Percentiles rank a stretch among this genome's conserved stretches.
phyloP scores from a whole-genome alignment of 2,113 vertebrate species.

The Lampris megalopsis region DNA sequence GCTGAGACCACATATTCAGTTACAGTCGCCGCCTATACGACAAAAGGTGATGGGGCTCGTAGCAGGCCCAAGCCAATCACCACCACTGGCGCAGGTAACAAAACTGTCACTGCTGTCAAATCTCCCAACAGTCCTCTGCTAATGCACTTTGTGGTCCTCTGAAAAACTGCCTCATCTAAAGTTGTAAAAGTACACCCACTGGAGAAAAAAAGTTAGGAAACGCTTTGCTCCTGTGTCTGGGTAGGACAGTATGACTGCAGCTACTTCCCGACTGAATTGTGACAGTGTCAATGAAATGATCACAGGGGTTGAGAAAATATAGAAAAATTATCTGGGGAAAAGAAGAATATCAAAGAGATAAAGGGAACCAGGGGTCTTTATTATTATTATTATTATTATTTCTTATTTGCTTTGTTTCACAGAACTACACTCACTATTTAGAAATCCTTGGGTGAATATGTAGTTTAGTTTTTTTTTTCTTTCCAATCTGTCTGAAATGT shows the following conservation, averaged over 20 bases:
- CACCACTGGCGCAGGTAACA: conserved; percentile 96
- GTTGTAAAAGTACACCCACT: conserved; percentile 24
- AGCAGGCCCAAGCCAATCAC: conserved; percentile 96
- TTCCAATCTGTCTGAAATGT: conserved; percentile 15
- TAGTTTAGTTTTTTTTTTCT: conserved; percentile 27
- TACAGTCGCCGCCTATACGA: conserved; percentile 96
- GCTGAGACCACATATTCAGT: conserved; percentile 97
- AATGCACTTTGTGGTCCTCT: background rate
- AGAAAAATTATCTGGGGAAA: conserved; percentile 37
- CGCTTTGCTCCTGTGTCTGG: conserved; percentile 16
- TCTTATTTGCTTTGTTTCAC: background rate
- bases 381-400: background rate
- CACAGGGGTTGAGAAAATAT: conserved; percentile 45
- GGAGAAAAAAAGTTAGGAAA: background rate
- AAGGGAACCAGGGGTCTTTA: conserved; percentile 15
- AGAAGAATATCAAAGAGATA: conserved; percentile 26
- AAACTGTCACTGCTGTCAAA: background rate
- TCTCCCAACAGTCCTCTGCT: conserved; percentile 5
- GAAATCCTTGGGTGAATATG: conserved; percentile 10
- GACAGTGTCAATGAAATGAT: conserved; percentile 57
- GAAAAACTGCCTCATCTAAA: conserved; percentile 10
- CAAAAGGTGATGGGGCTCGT: conserved; percentile 98
- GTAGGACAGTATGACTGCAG: conserved; percentile 50
- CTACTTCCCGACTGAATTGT: conserved; percentile 55
- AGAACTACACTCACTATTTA: conserved; percentile 13